These are phyloP conservation scores for Drosophila kurseongensis DNA, from an alignment of 1,140 invertebrate genomes.

Conservation along the genomic window DNA sequence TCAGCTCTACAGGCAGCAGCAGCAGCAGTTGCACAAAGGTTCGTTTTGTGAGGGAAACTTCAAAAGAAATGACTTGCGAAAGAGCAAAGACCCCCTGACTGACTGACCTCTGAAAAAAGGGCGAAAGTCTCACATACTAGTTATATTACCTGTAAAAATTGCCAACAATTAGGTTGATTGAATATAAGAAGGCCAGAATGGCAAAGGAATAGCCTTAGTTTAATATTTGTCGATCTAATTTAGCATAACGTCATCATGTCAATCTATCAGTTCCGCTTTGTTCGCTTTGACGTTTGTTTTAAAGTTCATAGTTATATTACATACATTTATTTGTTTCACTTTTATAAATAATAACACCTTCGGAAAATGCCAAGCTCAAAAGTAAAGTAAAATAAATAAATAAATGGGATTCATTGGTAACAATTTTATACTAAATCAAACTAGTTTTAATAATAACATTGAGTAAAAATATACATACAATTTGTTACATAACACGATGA, in stretches of 20 bases:
- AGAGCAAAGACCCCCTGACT: conserved; percentile 2
- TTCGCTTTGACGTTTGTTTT: background rate
- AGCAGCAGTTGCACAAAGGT: conserved; percentile 74
- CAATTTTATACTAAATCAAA: too few species aligned
- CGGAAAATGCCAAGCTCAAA: background rate
- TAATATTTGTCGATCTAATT: background rate
- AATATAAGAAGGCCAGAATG: background rate
- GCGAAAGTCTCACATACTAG: conserved; percentile 46
- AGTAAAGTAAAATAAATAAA: background rate
- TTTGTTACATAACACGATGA: too few species aligned
- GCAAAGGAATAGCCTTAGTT: background rate
- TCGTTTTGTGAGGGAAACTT: conserved; percentile 37
- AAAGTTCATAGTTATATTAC: background rate
- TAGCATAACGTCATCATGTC: background rate
- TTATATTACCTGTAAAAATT: background rate
- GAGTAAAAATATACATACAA: too few species aligned
- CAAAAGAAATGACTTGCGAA: conserved; percentile 10
- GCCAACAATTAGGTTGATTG: background rate
- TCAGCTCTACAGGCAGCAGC: conserved; percentile 75
- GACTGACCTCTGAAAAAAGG: conserved; percentile 32
- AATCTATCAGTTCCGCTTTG: background rate
- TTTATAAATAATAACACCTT: background rate
- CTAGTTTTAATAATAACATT: too few species aligned
- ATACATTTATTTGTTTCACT: background rate
- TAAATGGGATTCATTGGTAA: too few species aligned